phyloP scores from a whole-genome alignment of 2,113 vertebrate species.

The Jacana jacana region DNA sequence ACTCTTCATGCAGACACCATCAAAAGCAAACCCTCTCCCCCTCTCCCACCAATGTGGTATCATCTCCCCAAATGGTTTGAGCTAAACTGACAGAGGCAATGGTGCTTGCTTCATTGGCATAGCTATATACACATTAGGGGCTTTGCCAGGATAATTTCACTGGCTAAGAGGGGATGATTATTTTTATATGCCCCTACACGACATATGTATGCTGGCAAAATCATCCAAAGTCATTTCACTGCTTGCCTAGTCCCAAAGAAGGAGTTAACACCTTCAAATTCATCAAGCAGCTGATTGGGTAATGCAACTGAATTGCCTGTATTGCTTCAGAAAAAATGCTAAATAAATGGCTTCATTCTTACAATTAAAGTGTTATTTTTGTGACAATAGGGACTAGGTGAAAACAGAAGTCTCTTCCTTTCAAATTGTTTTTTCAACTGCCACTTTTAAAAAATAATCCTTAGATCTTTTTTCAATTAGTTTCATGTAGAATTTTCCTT shows the following conservation, averaged over 20 bases:
- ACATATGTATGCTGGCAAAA: slow-evolving; percentile 23
- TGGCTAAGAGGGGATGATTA: not conserved
- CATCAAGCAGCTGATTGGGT: not conserved
- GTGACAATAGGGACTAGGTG: not conserved
- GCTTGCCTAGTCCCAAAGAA: not conserved
- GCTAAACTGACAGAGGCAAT: not conserved
- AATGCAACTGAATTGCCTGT: not conserved
- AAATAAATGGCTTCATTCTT: not conserved
- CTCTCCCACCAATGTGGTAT: not conserved
- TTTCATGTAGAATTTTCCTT: not conserved
- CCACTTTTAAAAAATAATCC: not conserved
- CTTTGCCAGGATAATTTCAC: slow-evolving; percentile 31
- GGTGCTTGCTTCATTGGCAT: not conserved
- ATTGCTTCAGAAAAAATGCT: not conserved
- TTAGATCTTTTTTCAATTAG: not conserved
- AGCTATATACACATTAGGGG: not conserved
- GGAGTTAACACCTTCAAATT: not conserved
- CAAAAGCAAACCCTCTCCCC: slow-evolving; percentile 28
- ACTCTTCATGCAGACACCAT: not conserved
- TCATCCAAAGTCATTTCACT: not conserved
- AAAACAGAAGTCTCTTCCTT: not conserved
- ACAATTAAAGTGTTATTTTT: not conserved
- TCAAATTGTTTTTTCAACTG: not conserved
- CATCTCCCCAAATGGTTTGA: not conserved
- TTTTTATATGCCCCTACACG: slow-evolving; percentile 31